Evolutionary conservation across 35 echinoderm and acorn worm species (phyloP), one percentile per base, ranked within the genome.

Genomic region (Apostichopus californicus): DNA sequence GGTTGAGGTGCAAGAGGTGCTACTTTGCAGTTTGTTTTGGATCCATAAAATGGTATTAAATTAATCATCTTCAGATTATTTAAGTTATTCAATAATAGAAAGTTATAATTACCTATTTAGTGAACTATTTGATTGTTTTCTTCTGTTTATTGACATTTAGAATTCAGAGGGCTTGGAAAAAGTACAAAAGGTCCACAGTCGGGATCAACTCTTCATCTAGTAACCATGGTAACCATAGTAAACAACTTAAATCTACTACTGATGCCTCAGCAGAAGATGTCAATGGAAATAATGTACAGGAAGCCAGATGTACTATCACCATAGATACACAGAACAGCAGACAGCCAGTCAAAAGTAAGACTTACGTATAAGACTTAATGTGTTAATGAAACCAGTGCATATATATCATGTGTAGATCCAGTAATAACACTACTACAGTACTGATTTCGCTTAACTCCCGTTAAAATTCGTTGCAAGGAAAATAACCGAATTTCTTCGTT

Each of bases 241-340:
- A 85, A 15, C 56, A 8, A 25, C 54, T 58, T 21, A 18, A 58
- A 18, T 59, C 57, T 85, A 75, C 14, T 75, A 75, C 71, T 22
- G 14, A 85, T 23, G 55, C 81, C 57, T 85, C 81, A 24, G 57
- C 81, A 58, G 81, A 85, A 85, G 81, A 85, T 85, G 81, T 85
- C 52, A 85, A 85, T 59, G 81, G 81, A 58, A 85, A 85, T 59
- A 85, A 59, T 85, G 81, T 85, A 24, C 81, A 57, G 57, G 55
- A 85, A 85, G 9, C 81, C 81, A 85, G 54, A 52, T 56, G 17
- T 58, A 21, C 57, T 15, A 60, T 85, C 56, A 15, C 81, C 81
- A 25, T 85, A 85, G 81, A 85, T 59, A 56, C 81, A 22, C 55
- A 60, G 57, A 59, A 52, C 81, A 85, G 81, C 58, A 85, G 81